Evolutionary conservation across 2,113 vertebrate species (phyloP).

Genomic region (Bufo gargarizans): DNA sequence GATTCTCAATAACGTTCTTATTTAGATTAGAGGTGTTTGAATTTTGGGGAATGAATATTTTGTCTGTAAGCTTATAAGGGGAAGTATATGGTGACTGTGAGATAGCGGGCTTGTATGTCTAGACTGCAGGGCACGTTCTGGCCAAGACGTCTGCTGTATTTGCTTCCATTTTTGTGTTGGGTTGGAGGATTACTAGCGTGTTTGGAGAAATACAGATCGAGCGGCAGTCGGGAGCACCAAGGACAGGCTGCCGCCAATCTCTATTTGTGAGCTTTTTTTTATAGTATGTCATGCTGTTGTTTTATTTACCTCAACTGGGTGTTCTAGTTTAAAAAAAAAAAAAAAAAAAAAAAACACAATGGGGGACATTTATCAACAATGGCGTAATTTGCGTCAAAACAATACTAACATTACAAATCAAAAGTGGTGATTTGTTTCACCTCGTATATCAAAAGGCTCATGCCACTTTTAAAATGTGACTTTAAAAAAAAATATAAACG

Average conservation of each 20-base stretch:
- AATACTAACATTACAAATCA: too few species aligned
- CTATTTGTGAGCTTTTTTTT: too few species aligned
- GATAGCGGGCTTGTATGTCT: neutral
- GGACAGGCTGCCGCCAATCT: neutral
- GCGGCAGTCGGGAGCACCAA: neutral
- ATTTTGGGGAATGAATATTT: neutral
- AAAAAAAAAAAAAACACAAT: too few species aligned
- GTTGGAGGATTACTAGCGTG: neutral
- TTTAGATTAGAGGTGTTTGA: slow-evolving; percentile 5
- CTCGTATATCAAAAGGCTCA: too few species aligned
- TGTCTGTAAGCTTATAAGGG: neutral
- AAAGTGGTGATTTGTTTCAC: too few species aligned
- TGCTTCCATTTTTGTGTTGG: neutral
- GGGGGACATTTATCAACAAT: too few species aligned
- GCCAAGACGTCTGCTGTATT: neutral
- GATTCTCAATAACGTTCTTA: neutral
- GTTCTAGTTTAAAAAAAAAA: neutral
- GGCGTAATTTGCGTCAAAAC: too few species aligned
- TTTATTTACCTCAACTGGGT: neutral
- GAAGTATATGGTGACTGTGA: neutral
- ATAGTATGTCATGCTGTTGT: too few species aligned
- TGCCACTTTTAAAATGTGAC: too few species aligned
- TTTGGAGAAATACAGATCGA: slow-evolving; percentile 6
- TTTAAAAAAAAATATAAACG: too few species aligned
- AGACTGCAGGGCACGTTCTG: neutral